phyloP scores from a whole-genome alignment of 2,888 invertebrate genomes.

The Drosophila meridiana region DNA sequence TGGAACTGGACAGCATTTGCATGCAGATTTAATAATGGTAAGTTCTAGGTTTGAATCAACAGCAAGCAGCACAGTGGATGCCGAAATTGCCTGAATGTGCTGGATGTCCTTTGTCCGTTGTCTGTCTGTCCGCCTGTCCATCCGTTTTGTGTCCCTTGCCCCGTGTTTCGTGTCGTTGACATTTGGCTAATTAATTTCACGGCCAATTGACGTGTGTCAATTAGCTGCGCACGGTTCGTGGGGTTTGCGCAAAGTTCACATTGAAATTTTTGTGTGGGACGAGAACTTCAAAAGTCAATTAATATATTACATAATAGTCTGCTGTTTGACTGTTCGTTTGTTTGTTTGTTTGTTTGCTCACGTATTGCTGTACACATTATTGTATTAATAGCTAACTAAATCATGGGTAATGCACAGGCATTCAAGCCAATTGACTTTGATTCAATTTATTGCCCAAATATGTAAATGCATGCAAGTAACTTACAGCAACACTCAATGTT shows the following conservation, averaged over 20 bases:
- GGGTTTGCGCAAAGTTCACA: conserved; percentile 10
- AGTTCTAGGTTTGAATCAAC: conserved; percentile 30
- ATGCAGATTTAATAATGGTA: conserved; percentile 64
- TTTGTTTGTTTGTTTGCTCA: conserved; percentile 6
- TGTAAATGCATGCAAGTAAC: conserved; percentile 25
- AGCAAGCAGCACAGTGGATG: neutral
- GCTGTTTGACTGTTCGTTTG: neutral
- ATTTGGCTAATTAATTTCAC: conserved; percentile 46
- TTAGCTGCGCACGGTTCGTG: conserved; percentile 38
- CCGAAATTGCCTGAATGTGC: conserved; percentile 13
- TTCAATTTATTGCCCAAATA: conserved; percentile 31
- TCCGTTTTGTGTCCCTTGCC: neutral
- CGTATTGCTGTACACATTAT: conserved; percentile 4
- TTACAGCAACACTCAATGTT: conserved; percentile 7
- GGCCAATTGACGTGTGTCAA: conserved; percentile 66
- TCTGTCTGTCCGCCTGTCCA: neutral
- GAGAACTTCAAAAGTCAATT: conserved; percentile 28
- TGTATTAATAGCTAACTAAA: conserved; percentile 16
- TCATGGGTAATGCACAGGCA: conserved; percentile 5
- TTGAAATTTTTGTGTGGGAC: neutral
- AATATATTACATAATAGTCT: conserved; percentile 4
- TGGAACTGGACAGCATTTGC: conserved; percentile 39
- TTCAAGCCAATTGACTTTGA: conserved; percentile 18
- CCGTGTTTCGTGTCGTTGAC: conserved; percentile 20
- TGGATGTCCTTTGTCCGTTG: neutral